Evolutionary conservation across 2,888 invertebrate species (phyloP), one percentile per base, ranked within the genome.

Genomic region (Charanyca ferruginea): DNA sequence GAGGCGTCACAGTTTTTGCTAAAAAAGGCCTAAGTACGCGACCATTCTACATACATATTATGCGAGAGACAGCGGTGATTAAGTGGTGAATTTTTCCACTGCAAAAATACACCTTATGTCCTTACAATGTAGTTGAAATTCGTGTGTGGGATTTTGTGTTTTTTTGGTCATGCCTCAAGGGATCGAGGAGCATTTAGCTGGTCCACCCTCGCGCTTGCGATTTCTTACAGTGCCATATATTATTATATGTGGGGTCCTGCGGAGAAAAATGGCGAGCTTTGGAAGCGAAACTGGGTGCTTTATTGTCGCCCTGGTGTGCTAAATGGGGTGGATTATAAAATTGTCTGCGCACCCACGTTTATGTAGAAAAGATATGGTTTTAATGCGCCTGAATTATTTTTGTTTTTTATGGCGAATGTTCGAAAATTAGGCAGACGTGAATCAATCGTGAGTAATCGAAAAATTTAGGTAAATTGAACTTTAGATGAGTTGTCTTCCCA

Each of bases 151-250:
- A 7, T 55, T 55, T 44, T 18, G 71, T 23, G 11, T 90, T 92
- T 92, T 91, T 87, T 79, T 87, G 83, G 88, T 90, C 88, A 80
- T 83, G 74, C 82, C 83, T 84, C 90, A 88, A 93, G 93, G 94
- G 93, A 88, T 87, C 88, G 90, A 85, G 88, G 86, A 90, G 87
- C 90, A 90, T 93, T 94, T 90, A 91, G 89, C 89, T 84, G 83
- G 77, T 83, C 93, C 93, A 88, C 94, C 93, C 93, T 88, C 92
- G 86, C 89, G 67, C 53, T 83, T 84, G 91, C 93, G 94, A 92
- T 94, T 94, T 95, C 94, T 95, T 95, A 94, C 93, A 91, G 90
- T 85, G 90, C 90, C 89, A 92, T 94, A 91, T 93, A 93, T 93
- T 94, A 94, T 93, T 93, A 92, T 90, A 87, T 89, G 87, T 84